Evolutionary conservation across 2,113 vertebrate genomes (phyloP), one percentile per base, ranked within the genome.

Genomic region (Edolisoma coerulescens): DNA sequence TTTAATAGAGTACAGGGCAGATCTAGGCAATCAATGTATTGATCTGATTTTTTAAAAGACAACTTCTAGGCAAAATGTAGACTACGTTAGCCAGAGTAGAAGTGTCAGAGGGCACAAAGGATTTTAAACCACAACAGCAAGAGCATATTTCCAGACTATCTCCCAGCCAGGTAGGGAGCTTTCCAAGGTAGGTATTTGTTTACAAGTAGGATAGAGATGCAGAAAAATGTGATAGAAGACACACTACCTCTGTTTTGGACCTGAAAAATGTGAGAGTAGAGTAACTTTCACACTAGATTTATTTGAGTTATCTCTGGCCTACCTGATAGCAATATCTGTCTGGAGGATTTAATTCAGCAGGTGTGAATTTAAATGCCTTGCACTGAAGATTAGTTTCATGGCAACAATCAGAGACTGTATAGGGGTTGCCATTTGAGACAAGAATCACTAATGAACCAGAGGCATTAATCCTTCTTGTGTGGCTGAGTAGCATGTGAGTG

Each of bases 11-110:
- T 80, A 37, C 18, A 71, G 26, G 41, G 37, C 59, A 95, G 33
- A 89, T 47, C 52, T 71, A 68, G 56, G 67, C 20, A 93, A 93
- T 96, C 88, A 74, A 77, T 90, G 28, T 83, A 97, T 92, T 84
- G 90, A 94, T 90, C 42, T 57, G 45, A 83, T 57, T 93, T 95
- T 90, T 68, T 45, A 2, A 30, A 94, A 52, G 27, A 91, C 67
- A 68, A 45, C 37, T 83, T 94, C 88, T 80, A 83, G 57, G 42
- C 33, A 57, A 83, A 90, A 80, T 39, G 23, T 3, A 4, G 70
- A 77, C 57, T 59, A 2, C 80, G 53, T 90, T 85, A 90, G 16
- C 20, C 20, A 50, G 67, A 80, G 20, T 2, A 50, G 37, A 85
- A 83, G 57, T 80, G 50, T 90, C 71, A 90, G 54, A 86, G 30